Evolutionary conservation across 2,888 invertebrate species (phyloP).

Genomic region (Punctoribates punctum): DNA sequence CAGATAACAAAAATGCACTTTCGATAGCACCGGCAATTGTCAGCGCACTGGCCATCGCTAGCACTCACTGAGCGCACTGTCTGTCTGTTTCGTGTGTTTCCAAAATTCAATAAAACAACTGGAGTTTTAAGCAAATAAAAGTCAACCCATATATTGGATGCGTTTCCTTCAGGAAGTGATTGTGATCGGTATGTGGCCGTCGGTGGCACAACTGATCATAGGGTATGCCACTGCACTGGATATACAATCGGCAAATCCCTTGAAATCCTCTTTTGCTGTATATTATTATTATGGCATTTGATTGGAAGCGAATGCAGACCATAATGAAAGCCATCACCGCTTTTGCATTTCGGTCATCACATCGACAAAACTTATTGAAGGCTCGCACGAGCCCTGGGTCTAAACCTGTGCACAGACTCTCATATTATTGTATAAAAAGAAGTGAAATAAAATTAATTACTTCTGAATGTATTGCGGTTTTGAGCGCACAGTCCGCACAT

Average conservation of each 20-base stretch:
- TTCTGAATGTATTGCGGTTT: constrained; percentile 18
- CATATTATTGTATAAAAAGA: neutral
- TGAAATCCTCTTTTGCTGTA: neutral
- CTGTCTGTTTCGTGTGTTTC: neutral
- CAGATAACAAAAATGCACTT: neutral
- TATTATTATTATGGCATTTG: neutral
- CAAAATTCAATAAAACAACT: neutral
- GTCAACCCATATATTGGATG: neutral
- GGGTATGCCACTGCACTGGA: too few relatives aligned
- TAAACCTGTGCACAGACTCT: neutral
- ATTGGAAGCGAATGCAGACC: neutral
- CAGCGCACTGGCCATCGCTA: neutral
- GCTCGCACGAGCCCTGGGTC: neutral
- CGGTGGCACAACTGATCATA: neutral
- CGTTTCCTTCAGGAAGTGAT: constrained; percentile 1
- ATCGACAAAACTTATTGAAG: neutral
- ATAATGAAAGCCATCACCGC: neutral
- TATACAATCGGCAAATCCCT: neutral
- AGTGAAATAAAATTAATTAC: constrained; percentile 20
- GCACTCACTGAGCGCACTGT: neutral
- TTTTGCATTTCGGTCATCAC: neutral
- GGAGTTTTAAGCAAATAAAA: neutral
- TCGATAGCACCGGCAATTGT: neutral
- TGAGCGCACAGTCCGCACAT: neutral
- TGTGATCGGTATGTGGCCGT: neutral